Evolutionary conservation across 2,113 vertebrate genomes (phyloP).

Genomic region (Cynoglossus semilaevis): DNA sequence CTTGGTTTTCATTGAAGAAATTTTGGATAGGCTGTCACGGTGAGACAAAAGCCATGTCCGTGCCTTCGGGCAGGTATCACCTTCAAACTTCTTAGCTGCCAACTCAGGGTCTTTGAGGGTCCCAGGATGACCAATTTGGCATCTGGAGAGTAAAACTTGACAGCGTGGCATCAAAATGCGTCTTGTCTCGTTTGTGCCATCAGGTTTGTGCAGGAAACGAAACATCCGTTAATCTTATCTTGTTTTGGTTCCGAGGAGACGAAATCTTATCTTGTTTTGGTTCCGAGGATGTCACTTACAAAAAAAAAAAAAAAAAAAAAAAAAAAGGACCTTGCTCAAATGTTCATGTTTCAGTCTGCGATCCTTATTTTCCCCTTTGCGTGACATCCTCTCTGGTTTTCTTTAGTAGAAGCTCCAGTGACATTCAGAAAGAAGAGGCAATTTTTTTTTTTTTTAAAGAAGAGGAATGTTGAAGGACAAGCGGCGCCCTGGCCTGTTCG

Average conservation of each 20-base stretch:
- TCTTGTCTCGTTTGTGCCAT: slow-evolving; percentile 22
- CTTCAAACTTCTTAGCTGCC: slow-evolving; percentile 25
- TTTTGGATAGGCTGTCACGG: slow-evolving; percentile 61
- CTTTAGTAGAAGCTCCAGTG: no score
- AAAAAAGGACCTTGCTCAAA: slow-evolving; percentile 14
- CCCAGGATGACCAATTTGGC: slow-evolving; percentile 53
- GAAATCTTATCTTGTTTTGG: background rate
- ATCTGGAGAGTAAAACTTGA: slow-evolving; percentile 50
- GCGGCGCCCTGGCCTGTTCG: background rate
- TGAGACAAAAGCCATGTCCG: slow-evolving; percentile 38
- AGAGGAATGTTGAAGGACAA: background rate
- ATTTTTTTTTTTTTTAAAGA: no score
- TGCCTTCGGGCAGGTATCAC: slow-evolving; percentile 31
- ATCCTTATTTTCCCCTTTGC: slow-evolving; percentile 46
- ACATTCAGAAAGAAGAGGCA: no score
- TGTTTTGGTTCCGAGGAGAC: slow-evolving; percentile 8
- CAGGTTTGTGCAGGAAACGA: slow-evolving; percentile 19
- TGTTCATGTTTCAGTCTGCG: slow-evolving; percentile 11
- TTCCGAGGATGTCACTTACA: slow-evolving; percentile 19
- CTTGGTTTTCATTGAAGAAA: slow-evolving; percentile 68
- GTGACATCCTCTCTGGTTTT: slow-evolving; percentile 10
- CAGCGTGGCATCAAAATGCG: slow-evolving; percentile 27
- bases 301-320: slow-evolving; percentile 41
- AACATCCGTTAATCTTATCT: background rate
- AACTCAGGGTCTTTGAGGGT: slow-evolving; percentile 34